Percentiles rank a stretch among this genome's conserved stretches.
Evolutionary conservation across 2,113 vertebrate species (phyloP).

Genomic region (Rhea pennata): DNA sequence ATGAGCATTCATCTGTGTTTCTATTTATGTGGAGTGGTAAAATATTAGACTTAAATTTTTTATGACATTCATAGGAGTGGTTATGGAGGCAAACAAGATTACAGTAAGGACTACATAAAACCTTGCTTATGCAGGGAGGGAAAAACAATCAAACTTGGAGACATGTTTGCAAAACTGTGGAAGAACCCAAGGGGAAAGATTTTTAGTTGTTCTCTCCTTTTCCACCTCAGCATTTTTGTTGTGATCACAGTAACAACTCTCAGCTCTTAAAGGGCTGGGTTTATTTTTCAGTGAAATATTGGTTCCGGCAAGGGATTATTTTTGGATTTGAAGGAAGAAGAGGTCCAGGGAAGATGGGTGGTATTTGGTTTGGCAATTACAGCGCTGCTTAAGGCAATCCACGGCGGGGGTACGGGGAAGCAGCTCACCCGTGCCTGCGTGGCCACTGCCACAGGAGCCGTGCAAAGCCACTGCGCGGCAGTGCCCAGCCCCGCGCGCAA

Average conservation of each 20-base stretch:
- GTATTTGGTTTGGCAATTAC: too few species aligned
- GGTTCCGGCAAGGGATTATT: neutral
- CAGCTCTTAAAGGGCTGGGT: neutral
- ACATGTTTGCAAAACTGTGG: neutral
- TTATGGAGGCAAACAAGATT: constrained; percentile 53
- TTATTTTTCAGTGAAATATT: neutral
- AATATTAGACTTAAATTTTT: constrained; percentile 40
- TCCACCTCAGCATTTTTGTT: neutral
- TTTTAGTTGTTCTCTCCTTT: neutral
- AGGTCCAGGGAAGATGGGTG: neutral
- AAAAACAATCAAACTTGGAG: neutral
- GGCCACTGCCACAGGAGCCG: rapidly evolving
- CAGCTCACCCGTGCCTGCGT: neutral
- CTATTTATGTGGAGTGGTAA: neutral
- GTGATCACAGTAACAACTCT: rapidly evolving
- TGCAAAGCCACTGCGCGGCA: too few species aligned
- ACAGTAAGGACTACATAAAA: constrained; percentile 27
- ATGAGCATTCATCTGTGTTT: neutral
- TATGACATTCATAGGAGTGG: constrained; percentile 41
- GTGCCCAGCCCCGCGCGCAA: too few species aligned
- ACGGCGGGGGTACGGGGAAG: rapidly evolving
- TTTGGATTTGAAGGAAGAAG: neutral
- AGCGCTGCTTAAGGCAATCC: rapidly evolving
- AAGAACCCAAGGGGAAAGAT: neutral
- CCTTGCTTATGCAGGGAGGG: constrained; percentile 5